These are phyloP conservation scores for Chrysolina americana DNA, from an alignment of 2,888 invertebrate species.

Conservation along the genomic window DNA sequence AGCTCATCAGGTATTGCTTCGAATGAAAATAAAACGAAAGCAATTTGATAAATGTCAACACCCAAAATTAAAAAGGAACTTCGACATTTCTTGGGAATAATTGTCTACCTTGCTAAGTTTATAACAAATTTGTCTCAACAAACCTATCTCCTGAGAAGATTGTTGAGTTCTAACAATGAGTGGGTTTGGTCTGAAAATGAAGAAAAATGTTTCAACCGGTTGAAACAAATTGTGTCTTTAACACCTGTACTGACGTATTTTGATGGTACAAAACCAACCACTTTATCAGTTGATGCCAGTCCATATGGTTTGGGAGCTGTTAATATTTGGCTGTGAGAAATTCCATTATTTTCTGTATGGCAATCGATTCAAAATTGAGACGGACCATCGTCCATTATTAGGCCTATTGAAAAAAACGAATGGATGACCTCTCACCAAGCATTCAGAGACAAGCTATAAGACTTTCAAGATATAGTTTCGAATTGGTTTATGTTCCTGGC, in stretches of 20 bases:
- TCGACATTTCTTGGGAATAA: conserved; percentile 7
- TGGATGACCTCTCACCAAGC: conserved; percentile 49
- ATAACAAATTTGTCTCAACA: not conserved
- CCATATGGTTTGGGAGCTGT: not conserved
- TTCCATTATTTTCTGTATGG: conserved; percentile 32
- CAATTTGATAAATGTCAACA: not conserved
- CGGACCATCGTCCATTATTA: conserved; percentile 49
- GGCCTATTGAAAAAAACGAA: conserved; percentile 50
- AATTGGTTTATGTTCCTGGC: conserved; percentile 48
- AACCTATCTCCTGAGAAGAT: not conserved
- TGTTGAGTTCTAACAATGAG: not conserved
- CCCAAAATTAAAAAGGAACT: not conserved
- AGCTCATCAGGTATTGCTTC: not conserved
- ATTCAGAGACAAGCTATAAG: conserved; percentile 48
- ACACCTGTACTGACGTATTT: not conserved
- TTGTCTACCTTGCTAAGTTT: not conserved
- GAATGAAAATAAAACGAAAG: not conserved
- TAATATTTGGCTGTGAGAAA: too few species aligned
- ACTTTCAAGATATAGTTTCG: conserved; percentile 44
- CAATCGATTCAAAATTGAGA: conserved; percentile 31
- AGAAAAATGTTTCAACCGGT: not conserved
- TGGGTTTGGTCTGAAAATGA: not conserved
- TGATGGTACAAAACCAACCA: not conserved
- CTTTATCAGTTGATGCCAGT: conserved; percentile 21
- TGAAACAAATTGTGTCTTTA: not conserved